Evolutionary conservation across 2,113 vertebrate genomes (phyloP).

Genomic region (Oxyura jamaicensis): DNA sequence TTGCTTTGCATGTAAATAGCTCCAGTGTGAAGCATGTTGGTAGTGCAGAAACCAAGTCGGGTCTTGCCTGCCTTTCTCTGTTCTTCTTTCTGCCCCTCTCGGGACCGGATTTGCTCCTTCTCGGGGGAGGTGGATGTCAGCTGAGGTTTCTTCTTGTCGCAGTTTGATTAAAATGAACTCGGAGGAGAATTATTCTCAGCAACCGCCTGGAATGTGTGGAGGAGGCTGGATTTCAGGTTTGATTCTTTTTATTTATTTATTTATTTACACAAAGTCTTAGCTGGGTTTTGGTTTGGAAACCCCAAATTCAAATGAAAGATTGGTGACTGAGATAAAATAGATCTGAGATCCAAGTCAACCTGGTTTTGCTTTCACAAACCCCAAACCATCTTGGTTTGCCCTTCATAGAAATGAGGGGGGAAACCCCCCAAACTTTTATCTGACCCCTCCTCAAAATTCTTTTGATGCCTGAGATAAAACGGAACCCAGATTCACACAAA

Average conservation of each 20-base stretch:
- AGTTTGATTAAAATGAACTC: constrained; percentile 9
- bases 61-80: not conserved
- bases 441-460: constrained; percentile 57
- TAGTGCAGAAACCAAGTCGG: not conserved
- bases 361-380: constrained; percentile 13
- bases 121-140: not conserved
- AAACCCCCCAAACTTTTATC: constrained; percentile 50
- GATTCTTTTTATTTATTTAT: not conserved
- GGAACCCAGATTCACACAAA: not conserved
- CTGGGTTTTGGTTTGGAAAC: constrained; percentile 66
- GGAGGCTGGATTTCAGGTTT: constrained; percentile 50
- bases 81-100: not conserved
- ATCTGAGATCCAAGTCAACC: constrained; percentile 30
- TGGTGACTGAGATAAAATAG: constrained; percentile 56
- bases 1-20: not conserved
- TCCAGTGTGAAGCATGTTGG: not conserved
- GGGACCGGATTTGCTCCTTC: not conserved
- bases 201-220: constrained; percentile 58
- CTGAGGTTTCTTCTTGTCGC: constrained; percentile 24
- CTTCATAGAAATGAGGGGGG: constrained; percentile 34
- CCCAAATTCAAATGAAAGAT: constrained; percentile 57
- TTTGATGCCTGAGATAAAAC: constrained; percentile 48
- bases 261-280: not conserved
- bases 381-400: constrained; percentile 36
- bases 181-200: constrained; percentile 42